phyloP scores from a whole-genome alignment of 2,113 vertebrate species.

The Datnioides undecimradiatus region DNA sequence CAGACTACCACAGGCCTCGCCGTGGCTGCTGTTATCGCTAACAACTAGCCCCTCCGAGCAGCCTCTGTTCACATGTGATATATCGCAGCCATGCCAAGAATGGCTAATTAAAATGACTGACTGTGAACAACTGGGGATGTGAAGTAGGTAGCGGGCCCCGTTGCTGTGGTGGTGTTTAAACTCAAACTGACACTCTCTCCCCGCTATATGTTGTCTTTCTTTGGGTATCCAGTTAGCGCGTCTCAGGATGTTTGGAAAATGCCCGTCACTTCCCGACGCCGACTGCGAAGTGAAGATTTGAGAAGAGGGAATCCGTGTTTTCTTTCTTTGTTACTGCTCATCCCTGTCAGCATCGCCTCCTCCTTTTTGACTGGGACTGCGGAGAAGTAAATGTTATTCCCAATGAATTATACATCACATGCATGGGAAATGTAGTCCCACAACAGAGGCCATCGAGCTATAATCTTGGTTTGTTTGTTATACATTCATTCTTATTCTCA shows the following conservation, averaged over 20 bases:
- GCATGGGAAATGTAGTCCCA: not conserved
- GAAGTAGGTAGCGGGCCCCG: conserved; percentile 46
- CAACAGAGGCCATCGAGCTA: not conserved
- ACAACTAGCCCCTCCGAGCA: conserved; percentile 67
- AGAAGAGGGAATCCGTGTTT: not conserved
- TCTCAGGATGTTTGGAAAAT: conserved; percentile 15
- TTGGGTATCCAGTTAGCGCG: conserved; percentile 32
- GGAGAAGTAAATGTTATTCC: not conserved
- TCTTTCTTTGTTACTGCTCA: not conserved
- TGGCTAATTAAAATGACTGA: conserved; percentile 84
- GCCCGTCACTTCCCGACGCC: not conserved
- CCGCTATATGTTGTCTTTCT: conserved; percentile 22
- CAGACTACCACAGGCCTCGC: conserved; percentile 44
- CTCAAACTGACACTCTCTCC: conserved; percentile 21
- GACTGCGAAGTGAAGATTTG: not conserved
- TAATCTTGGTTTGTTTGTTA: not conserved
- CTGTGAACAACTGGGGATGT: conserved; percentile 63
- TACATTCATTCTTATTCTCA: not conserved
- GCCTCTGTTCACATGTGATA: conserved; percentile 65
- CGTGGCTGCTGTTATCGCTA: conserved; percentile 63
- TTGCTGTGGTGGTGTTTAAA: conserved; percentile 29
- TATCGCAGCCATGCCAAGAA: conserved; percentile 62
- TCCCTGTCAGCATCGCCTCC: not conserved
- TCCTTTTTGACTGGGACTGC: conserved; percentile 28
- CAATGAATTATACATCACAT: conserved; percentile 9